Percentiles rank a stretch among this genome's conserved stretches.
phyloP scores from a whole-genome alignment of 2,888 invertebrate genomes.

The Hetaerina titia region DNA sequence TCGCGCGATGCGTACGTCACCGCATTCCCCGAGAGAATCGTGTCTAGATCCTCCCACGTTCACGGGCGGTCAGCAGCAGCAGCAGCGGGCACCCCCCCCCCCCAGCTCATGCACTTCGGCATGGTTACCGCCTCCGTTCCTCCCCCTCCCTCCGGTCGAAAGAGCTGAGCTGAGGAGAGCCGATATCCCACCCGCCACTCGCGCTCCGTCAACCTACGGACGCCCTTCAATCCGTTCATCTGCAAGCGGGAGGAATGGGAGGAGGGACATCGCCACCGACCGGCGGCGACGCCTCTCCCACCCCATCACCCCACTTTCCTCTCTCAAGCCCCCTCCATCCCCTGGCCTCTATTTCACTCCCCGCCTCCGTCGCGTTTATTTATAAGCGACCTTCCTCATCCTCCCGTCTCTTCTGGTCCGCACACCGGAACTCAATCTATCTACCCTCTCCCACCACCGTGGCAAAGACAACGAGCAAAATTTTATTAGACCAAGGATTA shows the following conservation, averaged over 20 bases:
- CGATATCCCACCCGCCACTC: neutral
- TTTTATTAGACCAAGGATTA: too few species aligned
- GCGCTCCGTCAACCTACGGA: neutral
- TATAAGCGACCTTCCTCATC: conserved; percentile 13
- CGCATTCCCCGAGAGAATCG: neutral
- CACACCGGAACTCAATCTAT: neutral
- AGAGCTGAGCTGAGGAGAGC: too few species aligned
- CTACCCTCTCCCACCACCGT: neutral
- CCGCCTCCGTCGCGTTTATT: neutral
- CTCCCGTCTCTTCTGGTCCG: neutral
- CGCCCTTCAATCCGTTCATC: neutral
- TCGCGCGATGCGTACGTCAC: neutral
- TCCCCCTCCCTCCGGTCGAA: too few species aligned
- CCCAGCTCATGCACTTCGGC: too few species aligned
- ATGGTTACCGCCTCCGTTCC: too few species aligned
- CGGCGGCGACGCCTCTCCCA: neutral
- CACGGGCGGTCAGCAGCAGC: neutral
- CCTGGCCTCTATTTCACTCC: neutral
- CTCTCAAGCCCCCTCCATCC: neutral
- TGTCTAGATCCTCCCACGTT: too few species aligned
- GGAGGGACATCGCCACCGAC: neutral
- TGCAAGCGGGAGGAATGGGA: neutral
- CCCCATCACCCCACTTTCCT: too few species aligned
- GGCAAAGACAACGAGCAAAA: too few species aligned
- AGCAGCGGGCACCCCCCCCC: neutral